A percentile compares a stretch with the other conserved stretches of the same genome.
These are phyloP conservation scores for Shinisaurus crocodilurus DNA, from an alignment of 2,113 vertebrate species.

Conservation along the genomic window DNA sequence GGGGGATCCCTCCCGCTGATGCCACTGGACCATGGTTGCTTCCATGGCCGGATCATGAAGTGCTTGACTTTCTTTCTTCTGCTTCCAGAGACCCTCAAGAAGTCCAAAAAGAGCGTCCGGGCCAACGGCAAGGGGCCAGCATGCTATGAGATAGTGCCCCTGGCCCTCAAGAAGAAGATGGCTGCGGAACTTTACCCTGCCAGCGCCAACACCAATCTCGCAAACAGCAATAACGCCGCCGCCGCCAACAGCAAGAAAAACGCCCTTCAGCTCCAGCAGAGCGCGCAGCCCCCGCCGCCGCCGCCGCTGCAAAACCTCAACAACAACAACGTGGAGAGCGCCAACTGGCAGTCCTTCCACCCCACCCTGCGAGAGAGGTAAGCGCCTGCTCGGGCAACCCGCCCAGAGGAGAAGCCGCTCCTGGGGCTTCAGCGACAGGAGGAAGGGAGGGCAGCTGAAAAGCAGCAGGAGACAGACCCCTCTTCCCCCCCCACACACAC, in stretches of 20 bases:
- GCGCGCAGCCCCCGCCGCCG: conserved; percentile 76
- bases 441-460: not conserved
- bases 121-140: conserved; percentile 79
- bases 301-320: conserved; percentile 86
- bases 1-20: conserved; percentile 73
- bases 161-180: conserved; percentile 89
- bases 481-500: too few species aligned
- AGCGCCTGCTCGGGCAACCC: conserved; percentile 40
- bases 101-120: conserved; percentile 84
- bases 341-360: conserved; percentile 89
- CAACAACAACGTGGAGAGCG: conserved; percentile 91
- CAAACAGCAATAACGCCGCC: conserved; percentile 79
- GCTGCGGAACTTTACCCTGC: conserved; percentile 91
- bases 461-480: not conserved
- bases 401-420: not conserved
- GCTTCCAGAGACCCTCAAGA: conserved; percentile 92
- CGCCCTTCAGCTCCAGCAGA: conserved; percentile 78
- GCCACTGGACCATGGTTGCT: conserved; percentile 87
- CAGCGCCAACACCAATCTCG: conserved; percentile 79
- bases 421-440: not conserved
- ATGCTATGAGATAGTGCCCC: conserved; percentile 84
- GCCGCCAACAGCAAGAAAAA: conserved; percentile 81
- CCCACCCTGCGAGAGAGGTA: conserved; percentile 95
- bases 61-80: conserved; percentile 91
- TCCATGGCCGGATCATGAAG: conserved; percentile 95